Percentiles rank a stretch among this genome's conserved stretches.
Evolutionary conservation across 2,888 invertebrate genomes (phyloP).

Genomic region (Torymus tubicola): DNA sequence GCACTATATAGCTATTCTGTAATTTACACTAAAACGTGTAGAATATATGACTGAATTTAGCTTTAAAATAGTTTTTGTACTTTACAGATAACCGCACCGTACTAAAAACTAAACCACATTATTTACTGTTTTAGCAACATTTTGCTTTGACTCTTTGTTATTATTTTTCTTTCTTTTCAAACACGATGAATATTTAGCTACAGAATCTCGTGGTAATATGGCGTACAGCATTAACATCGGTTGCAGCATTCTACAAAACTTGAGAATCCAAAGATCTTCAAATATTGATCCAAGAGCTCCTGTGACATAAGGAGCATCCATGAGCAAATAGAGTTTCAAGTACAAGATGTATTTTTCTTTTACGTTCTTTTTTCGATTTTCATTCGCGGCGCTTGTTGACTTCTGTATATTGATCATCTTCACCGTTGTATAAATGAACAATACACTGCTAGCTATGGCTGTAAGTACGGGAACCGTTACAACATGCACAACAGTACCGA

Average conservation of each 20-base stretch:
- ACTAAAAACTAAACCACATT: no score
- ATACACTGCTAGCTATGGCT: constrained; percentile 60
- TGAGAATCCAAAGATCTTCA: constrained; percentile 67
- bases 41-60: no score
- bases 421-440: constrained; percentile 66
- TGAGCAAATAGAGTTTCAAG: constrained; percentile 65
- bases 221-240: constrained; percentile 67
- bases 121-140: no score
- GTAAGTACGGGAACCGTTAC: constrained; percentile 61
- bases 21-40: no score
- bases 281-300: constrained; percentile 66
- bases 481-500: constrained; percentile 62
- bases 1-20: no score
- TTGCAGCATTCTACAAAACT: constrained; percentile 68
- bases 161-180: not conserved
- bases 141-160: not conserved
- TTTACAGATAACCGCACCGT: no score
- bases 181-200: constrained; percentile 18
- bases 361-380: constrained; percentile 60
- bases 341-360: constrained; percentile 66
- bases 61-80: no score
- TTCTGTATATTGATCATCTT: constrained; percentile 63
- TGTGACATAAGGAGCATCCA: constrained; percentile 68
- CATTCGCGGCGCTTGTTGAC: constrained; percentile 59
- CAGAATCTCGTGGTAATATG: constrained; percentile 64